Conservation (phyloP, 2,797 vertebrate species). For the Acanthurus lineatus region DNA sequence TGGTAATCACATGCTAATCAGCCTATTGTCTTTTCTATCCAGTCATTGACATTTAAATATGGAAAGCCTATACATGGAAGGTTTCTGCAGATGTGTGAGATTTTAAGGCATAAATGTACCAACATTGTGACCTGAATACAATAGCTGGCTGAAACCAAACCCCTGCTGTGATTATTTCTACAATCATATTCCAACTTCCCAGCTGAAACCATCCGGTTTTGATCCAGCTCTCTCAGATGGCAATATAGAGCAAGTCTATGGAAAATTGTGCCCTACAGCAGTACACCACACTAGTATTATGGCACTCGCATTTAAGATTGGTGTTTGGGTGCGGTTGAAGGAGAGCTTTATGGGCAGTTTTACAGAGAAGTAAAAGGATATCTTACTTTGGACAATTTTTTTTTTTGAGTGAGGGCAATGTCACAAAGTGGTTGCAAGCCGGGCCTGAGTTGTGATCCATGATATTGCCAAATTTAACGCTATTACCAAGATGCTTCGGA, state of each 20-base stretch:
- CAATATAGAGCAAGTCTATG: conserved; percentile 77
- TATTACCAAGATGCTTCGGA: conserved; percentile 64
- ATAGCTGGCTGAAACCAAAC: conserved; percentile 43
- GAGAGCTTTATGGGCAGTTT: conserved; percentile 64
- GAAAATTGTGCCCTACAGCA: conserved; percentile 77
- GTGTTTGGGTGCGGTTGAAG: conserved; percentile 49
- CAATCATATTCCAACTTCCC: conserved; percentile 61
- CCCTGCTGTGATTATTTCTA: conserved; percentile 55
- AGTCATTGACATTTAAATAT: conserved; percentile 56
- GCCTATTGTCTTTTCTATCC: conserved; percentile 59
- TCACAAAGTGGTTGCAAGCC: conserved; percentile 65
- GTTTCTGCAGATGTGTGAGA: conserved; percentile 53
- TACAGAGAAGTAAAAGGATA: conserved; percentile 62
- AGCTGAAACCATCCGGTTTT: conserved; percentile 61
- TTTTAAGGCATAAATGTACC: conserved; percentile 39
- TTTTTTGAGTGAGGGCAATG: conserved; percentile 61
- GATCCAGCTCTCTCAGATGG: conserved; percentile 59
- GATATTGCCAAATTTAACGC: conserved; percentile 75
- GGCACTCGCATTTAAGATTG: conserved; percentile 66
- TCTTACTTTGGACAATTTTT: conserved; percentile 65
- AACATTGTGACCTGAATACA: conserved; percentile 61
- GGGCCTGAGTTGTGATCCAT: conserved; percentile 67
- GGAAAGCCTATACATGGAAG: conserved; percentile 33
- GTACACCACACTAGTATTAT: conserved; percentile 71
- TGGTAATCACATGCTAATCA: conserved; percentile 62